A percentile compares a stretch with the other conserved stretches of the same genome.
These are phyloP conservation scores for Ceratitis capitata DNA, from an alignment of 1,140 invertebrate genomes.

Conservation along the genomic window DNA sequence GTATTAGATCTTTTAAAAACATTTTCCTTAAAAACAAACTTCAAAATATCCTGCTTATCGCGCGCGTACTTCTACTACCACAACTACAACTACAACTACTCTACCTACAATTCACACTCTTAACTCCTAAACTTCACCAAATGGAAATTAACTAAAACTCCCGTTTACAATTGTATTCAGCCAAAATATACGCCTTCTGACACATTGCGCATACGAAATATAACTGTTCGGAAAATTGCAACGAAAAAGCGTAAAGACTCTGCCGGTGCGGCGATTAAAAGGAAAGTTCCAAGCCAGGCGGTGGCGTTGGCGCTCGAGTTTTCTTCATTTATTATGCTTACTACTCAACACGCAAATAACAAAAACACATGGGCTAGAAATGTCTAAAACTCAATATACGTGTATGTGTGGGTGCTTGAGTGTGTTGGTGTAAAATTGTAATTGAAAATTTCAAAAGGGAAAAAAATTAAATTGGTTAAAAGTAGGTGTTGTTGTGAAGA, in stretches of 20 bases:
- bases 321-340: too few species aligned
- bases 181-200: conserved; percentile 53
- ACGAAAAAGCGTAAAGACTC: neutral
- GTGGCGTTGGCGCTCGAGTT: neutral
- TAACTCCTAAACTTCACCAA: neutral
- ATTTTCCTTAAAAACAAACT: conserved; percentile 48
- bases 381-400: too few species aligned
- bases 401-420: neutral
- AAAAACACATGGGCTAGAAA: neutral
- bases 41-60: neutral
- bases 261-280: neutral
- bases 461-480: neutral
- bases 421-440: neutral
- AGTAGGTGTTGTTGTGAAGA: conserved; percentile 1
- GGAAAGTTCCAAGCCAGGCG: conserved; percentile 37
- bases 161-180: conserved; percentile 16
- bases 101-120: too few species aligned
- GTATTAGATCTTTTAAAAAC: conserved; percentile 50
- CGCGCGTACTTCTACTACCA: neutral
- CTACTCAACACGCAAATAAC: neutral
- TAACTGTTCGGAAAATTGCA: conserved; percentile 50
- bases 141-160: neutral
- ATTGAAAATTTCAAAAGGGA: neutral
- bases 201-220: conserved; percentile 61
- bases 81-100: neutral